Percentiles rank a stretch among this genome's conserved stretches.
phyloP scores from a whole-genome alignment of 2,797 vertebrate genomes.

The Sebastes elongatus region DNA sequence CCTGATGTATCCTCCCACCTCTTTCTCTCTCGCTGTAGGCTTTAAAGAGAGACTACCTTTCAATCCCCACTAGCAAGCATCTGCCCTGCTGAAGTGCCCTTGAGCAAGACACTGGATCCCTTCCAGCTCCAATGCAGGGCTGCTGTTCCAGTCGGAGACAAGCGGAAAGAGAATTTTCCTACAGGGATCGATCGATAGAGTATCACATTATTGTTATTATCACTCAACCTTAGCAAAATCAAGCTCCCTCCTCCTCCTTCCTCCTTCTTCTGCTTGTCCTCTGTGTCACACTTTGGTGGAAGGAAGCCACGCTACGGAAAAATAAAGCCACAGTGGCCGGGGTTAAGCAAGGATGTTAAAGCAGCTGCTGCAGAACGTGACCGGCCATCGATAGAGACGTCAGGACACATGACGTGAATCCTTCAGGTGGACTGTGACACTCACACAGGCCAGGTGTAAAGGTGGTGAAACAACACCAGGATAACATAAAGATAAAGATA shows the following conservation, averaged over 20 bases:
- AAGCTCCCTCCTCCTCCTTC: not conserved
- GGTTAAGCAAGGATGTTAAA: slow-evolving; percentile 13
- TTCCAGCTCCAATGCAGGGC: not conserved
- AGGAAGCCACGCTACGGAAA: slow-evolving; percentile 7
- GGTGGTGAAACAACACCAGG: not conserved
- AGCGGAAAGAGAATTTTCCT: slow-evolving; percentile 43
- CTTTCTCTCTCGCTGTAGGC: not conserved
- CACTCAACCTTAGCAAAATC: slow-evolving; percentile 29
- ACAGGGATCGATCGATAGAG: slow-evolving; percentile 44
- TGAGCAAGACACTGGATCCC: slow-evolving; percentile 52
- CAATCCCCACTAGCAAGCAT: not conserved
- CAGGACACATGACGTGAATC: slow-evolving; percentile 10
- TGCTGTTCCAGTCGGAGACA: slow-evolving; percentile 15
- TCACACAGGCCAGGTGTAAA: not conserved
- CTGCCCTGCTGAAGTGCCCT: slow-evolving; percentile 39
- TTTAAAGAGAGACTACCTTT: slow-evolving; percentile 1
- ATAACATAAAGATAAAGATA: not conserved
- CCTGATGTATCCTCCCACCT: not conserved
- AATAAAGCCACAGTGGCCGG: not conserved
- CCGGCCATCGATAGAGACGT: slow-evolving; percentile 14
- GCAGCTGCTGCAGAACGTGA: slow-evolving; percentile 36
- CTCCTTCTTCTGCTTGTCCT: slow-evolving; percentile 14
- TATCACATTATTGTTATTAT: slow-evolving; percentile 48
- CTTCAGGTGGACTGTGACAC: not conserved
- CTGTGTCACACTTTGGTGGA: slow-evolving; percentile 8